phyloP scores from a whole-genome alignment of 2,888 invertebrate species.

The Rhagonycha lutea region DNA sequence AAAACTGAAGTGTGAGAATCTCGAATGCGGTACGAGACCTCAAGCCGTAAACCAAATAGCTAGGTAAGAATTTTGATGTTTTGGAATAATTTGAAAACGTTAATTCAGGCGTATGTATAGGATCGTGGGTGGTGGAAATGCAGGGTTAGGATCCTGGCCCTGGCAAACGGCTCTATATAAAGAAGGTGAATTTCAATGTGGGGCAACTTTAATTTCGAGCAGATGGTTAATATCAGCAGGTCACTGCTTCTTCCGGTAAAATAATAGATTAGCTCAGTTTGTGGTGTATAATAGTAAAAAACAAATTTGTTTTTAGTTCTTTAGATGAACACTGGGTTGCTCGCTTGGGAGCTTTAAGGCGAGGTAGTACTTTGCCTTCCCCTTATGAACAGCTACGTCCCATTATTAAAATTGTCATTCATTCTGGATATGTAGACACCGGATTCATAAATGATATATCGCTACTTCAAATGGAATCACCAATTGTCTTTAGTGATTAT shows the following conservation, averaged over 20 bases:
- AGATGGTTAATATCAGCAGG: conserved; percentile 80
- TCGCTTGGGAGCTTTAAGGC: conserved; percentile 73
- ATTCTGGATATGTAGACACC: conserved; percentile 74
- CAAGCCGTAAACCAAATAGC: conserved; percentile 68
- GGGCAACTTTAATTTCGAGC: conserved; percentile 72
- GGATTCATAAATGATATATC: conserved; percentile 82
- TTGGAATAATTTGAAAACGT: neutral
- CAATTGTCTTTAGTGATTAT: conserved; percentile 65
- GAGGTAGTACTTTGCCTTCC: conserved; percentile 73
- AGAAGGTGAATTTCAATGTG: conserved; percentile 84
- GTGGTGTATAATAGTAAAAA: neutral
- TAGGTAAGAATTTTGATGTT: conserved; percentile 58
- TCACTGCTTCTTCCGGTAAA: conserved; percentile 81
- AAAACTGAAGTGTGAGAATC: conserved; percentile 67
- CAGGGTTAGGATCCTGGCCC: conserved; percentile 79
- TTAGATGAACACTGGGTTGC: conserved; percentile 80
- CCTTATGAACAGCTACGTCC: conserved; percentile 75
- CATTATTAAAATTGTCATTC: conserved; percentile 68
- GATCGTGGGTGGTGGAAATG: conserved; percentile 80
- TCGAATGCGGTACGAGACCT: conserved; percentile 74
- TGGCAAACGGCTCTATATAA: conserved; percentile 87
- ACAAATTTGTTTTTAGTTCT: conserved; percentile 57
- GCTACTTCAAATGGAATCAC: conserved; percentile 64
- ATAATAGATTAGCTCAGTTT: conserved; percentile 33
- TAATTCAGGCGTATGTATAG: conserved; percentile 58